Evolutionary conservation across 2,888 invertebrate genomes (phyloP).

Genomic region (Ennomos erosarius): DNA sequence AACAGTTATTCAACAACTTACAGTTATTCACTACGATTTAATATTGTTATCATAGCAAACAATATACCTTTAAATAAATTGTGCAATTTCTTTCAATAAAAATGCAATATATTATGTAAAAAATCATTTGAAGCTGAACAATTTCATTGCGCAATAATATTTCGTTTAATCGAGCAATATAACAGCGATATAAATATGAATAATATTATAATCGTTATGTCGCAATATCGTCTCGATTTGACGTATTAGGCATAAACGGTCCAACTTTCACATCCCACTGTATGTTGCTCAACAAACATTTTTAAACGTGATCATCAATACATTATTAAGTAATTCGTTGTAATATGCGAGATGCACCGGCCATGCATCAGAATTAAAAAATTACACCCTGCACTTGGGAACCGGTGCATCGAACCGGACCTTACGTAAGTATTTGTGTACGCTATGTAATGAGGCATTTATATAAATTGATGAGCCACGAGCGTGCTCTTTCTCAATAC

Average conservation of each 20-base stretch:
- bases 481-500: constrained; percentile 52
- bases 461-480: constrained; percentile 67
- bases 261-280: constrained; percentile 35
- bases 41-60: too few species aligned
- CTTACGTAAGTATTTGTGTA: constrained; percentile 58
- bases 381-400: constrained; percentile 64
- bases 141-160: constrained; percentile 41
- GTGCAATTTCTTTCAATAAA: constrained; percentile 2
- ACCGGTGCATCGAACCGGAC: constrained; percentile 63
- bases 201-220: constrained; percentile 34
- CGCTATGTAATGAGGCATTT: constrained; percentile 70
- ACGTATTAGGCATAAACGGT: constrained; percentile 32
- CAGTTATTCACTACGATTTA: too few species aligned
- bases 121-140: constrained; percentile 10
- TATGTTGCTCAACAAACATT: constrained; percentile 34
- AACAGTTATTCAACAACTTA: too few species aligned
- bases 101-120: constrained; percentile 8
- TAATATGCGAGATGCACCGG: constrained; percentile 39
- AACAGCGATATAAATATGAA: constrained; percentile 40
- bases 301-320: constrained; percentile 44
- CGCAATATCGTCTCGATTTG: constrained; percentile 34
- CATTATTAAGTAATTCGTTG: constrained; percentile 48
- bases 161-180: constrained; percentile 49
- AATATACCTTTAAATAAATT: not conserved
- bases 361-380: constrained; percentile 63